Evolutionary conservation across 2,113 vertebrate species (phyloP).

Genomic region (Fregetta grallaria): DNA sequence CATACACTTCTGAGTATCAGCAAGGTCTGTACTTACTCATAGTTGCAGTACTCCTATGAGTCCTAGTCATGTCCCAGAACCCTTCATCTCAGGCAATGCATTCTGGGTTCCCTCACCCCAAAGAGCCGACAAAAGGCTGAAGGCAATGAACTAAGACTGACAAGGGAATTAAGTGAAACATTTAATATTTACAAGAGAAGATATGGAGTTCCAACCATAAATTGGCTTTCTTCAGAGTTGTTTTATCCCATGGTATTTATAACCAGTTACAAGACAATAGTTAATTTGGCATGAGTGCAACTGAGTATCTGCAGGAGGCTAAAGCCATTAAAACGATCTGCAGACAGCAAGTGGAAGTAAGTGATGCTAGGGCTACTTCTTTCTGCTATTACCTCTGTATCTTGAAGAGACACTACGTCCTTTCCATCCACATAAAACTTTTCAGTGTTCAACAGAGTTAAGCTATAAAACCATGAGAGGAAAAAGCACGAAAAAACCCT

Average conservation of each 20-base stretch:
- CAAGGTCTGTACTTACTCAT: background rate
- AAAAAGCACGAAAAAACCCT: background rate
- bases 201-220: background rate
- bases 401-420: background rate
- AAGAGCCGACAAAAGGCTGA: background rate
- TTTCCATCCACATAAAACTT: background rate
- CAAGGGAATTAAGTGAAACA: background rate
- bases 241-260: slow-evolving; percentile 2
- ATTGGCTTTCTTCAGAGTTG: background rate
- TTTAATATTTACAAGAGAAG: background rate
- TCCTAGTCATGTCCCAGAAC: background rate
- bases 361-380: background rate
- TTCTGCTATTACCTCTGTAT: background rate
- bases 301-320: background rate
- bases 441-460: background rate
- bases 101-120: background rate
- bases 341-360: background rate
- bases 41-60: background rate
- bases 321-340: slow-evolving; percentile 1
- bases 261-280: slow-evolving; percentile 5
- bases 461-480: background rate
- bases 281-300: background rate
- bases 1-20: background rate
- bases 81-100: background rate
- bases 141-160: background rate